Evolutionary conservation across 2,888 invertebrate genomes (phyloP), one percentile per base, ranked within the genome.

Genomic region (Tuberolachnus salignus): DNA sequence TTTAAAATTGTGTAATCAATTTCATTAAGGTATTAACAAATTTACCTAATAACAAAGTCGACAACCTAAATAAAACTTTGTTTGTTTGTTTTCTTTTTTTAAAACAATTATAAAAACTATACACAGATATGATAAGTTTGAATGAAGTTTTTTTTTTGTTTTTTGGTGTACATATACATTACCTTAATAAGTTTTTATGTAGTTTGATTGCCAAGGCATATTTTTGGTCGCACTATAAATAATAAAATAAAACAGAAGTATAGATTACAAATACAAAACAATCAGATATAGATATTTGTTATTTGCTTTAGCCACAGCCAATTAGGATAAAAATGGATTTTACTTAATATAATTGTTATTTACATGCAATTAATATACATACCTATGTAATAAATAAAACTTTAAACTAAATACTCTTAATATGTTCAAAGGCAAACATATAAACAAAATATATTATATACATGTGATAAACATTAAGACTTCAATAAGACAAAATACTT

Each of bases 151-250:
- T 51, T 34, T 74, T 51, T 34, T 74, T n/a, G n/a, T 72, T 46
- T 63, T 23, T 69, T 42, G 13, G 51, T 69, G 67, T 69, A 78
- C 78, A 78, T 69, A 59, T 78, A 78, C 49, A 67, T 78, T 69
- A 78, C 78, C 78, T 69, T 69, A 49, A 57, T 44, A 67, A 57
- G 49, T 67, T 78, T 78, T 46, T 59, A 46, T 59, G 49, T 74
- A 34, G 46, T 69, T 78, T 78, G 78, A 78, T 78, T 78, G 78
- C 78, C 78, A 67, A 69, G 69, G 67, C 67, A 78, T 49, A 49
- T 51, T 64, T 67, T 66, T 78, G 42, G 57, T 78, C 34, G 42
- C 42, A 69, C 78, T 78, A 59, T 19, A 69, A 69, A 66, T 10
- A 78, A 78, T 4, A 69, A 51, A 75, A 73, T 13, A 71, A 1